Conservation (phyloP, 2,888 invertebrate genomes). For the Cyaniris semiargus region DNA sequence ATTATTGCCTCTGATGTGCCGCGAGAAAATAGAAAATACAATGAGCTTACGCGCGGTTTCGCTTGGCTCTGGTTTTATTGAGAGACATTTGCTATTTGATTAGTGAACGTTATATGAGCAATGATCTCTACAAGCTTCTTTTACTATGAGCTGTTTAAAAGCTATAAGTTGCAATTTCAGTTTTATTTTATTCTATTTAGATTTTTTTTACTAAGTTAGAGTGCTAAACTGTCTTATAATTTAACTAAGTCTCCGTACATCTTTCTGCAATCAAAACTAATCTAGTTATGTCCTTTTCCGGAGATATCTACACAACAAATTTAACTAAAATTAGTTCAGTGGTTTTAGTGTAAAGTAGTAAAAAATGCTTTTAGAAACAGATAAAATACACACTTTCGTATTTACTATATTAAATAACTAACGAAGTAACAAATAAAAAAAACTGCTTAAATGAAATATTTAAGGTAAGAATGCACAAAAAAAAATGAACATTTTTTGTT, state of each 20-base stretch:
- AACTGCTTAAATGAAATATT: neutral
- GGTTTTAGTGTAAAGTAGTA: too few species aligned
- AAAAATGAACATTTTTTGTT: neutral
- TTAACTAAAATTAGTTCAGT: too few species aligned
- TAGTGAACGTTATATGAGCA: too few species aligned
- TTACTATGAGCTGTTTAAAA: neutral
- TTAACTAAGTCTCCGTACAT: too few species aligned
- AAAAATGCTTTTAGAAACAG: too few species aligned
- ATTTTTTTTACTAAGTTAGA: neutral
- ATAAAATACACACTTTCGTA: too few species aligned
- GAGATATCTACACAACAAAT: too few species aligned
- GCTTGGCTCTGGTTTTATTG: neutral
- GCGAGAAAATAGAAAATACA: constrained; percentile 54
- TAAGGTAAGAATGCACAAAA: neutral
- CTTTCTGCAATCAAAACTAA: too few species aligned
- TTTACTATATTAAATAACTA: too few species aligned
- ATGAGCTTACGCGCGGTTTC: constrained; percentile 47
- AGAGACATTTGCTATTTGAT: neutral
- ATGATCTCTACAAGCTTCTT: neutral
- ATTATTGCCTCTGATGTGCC: constrained; percentile 66
- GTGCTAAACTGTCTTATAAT: neutral
- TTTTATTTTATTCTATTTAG: neutral
- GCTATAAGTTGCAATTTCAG: neutral
- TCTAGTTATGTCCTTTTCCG: too few species aligned
- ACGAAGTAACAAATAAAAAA: neutral